Evolutionary conservation across 2,797 vertebrate genomes (phyloP), one percentile per base, ranked within the genome.

Genomic region (Argentina silus): DNA sequence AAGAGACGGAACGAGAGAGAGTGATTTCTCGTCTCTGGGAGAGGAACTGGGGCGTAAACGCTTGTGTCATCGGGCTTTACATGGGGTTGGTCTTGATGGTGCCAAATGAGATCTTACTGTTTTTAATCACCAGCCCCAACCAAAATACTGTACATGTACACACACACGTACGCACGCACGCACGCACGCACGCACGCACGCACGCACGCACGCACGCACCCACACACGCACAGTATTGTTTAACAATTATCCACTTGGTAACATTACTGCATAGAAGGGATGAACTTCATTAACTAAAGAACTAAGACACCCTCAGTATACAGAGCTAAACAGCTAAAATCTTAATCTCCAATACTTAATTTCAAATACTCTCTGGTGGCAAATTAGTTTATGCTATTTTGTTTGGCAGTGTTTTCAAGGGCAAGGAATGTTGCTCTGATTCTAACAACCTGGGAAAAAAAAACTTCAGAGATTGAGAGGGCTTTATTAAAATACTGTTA

Each of bases 401-500:
- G 61, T 82, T 81, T 83, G 81, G 77, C 74, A 82, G 70, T 81
- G 74, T 88, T 92, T n/a, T 89, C 87, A 91, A 90, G 80, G 83
- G 78, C 67, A 57, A 56, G 6, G 17, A 7, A 45, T 84, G 90
- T 78, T 75, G 82, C 84, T 86, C 43, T 47, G 73, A 82, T 84
- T 78, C 75, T 75, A 78, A 88, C 76, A 83, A 78, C 74, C 43
- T 44, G 73, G 79, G 73, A 81, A 76, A 69, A 77, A 78, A 79
- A 69, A 82, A 84, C 77, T 73, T 82, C 67, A 74, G 63, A 83
- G 77, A 83, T 70, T 80, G 70, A 83, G 81, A 87, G 77, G 74
- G 79, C 78, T 81, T 89, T 88, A 91, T 88, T 87, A 91, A 82
- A 71, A 56, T 12, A n/a, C 73, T 47, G 79, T 88, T 92, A 92